Percentiles rank a stretch among this genome's conserved stretches.
These are phyloP conservation scores for Drosophila aff. DNA, from an alignment of 1,140 invertebrate species.

Conservation along the genomic window DNA sequence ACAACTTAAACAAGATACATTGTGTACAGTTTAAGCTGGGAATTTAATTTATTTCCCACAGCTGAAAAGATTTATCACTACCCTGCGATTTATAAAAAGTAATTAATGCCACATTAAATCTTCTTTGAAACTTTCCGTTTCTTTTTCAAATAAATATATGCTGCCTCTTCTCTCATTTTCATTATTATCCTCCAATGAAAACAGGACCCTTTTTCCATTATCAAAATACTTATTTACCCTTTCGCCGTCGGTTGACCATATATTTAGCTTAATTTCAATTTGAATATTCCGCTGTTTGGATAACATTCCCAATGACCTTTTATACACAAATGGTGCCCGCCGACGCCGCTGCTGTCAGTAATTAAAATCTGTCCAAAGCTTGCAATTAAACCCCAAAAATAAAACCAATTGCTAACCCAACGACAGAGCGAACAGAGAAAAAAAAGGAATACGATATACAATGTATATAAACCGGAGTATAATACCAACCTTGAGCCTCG, in stretches of 20 bases:
- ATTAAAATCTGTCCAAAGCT: constrained; percentile 56
- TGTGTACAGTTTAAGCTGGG: background rate
- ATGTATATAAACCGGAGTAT: constrained; percentile 32
- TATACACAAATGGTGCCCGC: constrained; percentile 13
- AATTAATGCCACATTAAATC: constrained; percentile 30
- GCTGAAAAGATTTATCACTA: constrained; percentile 6
- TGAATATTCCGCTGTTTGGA: constrained; percentile 39
- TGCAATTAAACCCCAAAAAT: constrained; percentile 58
- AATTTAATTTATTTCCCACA: background rate
- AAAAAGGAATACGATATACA: constrained; percentile 31
- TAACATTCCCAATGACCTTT: constrained; percentile 45
- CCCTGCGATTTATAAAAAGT: constrained; percentile 5
- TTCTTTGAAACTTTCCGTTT: constrained; percentile 8
- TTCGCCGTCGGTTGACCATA: constrained; percentile 19
- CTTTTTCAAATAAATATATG: constrained; percentile 8
- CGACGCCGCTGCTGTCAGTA: constrained; percentile 36
- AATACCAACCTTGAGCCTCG: constrained; percentile 49
- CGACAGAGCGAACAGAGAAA: constrained; percentile 27
- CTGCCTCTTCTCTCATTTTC: constrained; percentile 2
- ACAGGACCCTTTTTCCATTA: constrained; percentile 25
- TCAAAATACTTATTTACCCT: constrained; percentile 34
- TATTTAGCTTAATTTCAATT: constrained; percentile 45
- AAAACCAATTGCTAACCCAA: constrained; percentile 48
- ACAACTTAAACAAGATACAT: background rate
- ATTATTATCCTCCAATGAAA: constrained; percentile 28